Base-by-base conservation (phyloP, 2,113 vertebrate genomes). In the Oriolus oriolus region DNA sequence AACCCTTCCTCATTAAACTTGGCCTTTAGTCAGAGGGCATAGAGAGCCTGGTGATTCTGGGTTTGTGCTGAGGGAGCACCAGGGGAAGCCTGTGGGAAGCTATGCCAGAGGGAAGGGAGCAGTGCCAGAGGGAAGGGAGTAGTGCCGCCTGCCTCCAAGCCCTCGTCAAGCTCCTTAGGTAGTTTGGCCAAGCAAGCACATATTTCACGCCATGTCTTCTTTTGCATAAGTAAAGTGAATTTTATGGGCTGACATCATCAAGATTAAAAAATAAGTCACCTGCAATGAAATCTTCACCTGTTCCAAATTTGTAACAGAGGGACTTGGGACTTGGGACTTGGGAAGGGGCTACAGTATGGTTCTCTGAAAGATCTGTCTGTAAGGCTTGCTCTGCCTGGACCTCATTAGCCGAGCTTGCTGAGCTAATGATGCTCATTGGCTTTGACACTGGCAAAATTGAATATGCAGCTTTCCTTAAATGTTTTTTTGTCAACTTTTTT, bases 361-460 rank as follows among this genome's bases (percentile, higher is more conserved):
- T 85, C 87, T 63, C 50, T 66, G 66, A 93, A 87, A 83, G 44
- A 45, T 89, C 89, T 24, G n/a, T 78, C 41, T 74, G 11, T 79
- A 94, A 44, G 41, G n/a, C 56, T 54, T 79, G 28, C 41, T 93
- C 80, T 92, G 84, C 71, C 84, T 54, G 41, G 20, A 60, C 82
- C 90, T 97, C 85, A 41, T 97, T 97, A 95, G 47, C 81, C 33
- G 60, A 69, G 33, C 69, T 93, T 89, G 41, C 80, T 2, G 2
- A 84, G n/a, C 91, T 73, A 35, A 49, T 69, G 93, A 90, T 75
- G 93, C 80, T 94, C 76, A 87, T 97, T 96, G 95, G 87, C 91
- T 97, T 94, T 98, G 96, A 96, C 95, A 7, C 19, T 79, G 84
- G 89, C 95, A 97, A 95, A 98, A 95, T 64, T 77, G 73, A 90